Evolutionary conservation across 2,797 vertebrate species (phyloP), one percentile per base, ranked within the genome.

Genomic region (Hephaestus fuliginosus): DNA sequence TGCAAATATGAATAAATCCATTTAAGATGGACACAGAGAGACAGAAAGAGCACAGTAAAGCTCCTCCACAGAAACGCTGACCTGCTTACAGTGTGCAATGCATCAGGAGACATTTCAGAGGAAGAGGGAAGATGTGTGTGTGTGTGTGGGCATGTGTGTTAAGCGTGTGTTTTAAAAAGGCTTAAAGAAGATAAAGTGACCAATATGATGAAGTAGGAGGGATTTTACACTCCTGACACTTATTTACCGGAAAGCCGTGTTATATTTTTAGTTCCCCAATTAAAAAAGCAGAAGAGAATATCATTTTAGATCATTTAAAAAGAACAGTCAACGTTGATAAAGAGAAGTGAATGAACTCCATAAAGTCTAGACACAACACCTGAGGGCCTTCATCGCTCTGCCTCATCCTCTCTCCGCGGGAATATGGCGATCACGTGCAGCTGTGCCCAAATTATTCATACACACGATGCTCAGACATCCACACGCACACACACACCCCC

Each of bases 381-480:
- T 78, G 82, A 82, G 79, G 82, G 62, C 74, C 36, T 73, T 73
- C 39, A 43, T 68, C 75, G 52, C 30, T 36, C 73, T 56, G 57
- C 55, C 18, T 70, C 73, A 48, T 78, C 73, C 33, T 74, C 80
- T 49, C 86, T 75, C 62, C 8, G 39, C 3, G 77, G 84, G 85
- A 91, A 85, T 62, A 91, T 41, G 65, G 70, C 82, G 55, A 87
- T 63, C 81, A 85, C 48, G 17, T 88, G 85, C 91, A 93, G 92
- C 90, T 93, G 91, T 66, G 76, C 55, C 82, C 88, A 81, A 87
- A 93, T 93, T 89, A 91, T 89, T 91, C 86, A 90, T 75, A 78
- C 80, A 58, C 69, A 72, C 52, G 1, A 76, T 36, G 41, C 72
- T 78, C 73, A 79, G 48, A 89, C 49, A 0, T 15, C 14, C 74